Evolutionary conservation across 1,140 invertebrate genomes (phyloP), one percentile per base, ranked within the genome.

Genomic region (Oryzaephilus surinamensis): DNA sequence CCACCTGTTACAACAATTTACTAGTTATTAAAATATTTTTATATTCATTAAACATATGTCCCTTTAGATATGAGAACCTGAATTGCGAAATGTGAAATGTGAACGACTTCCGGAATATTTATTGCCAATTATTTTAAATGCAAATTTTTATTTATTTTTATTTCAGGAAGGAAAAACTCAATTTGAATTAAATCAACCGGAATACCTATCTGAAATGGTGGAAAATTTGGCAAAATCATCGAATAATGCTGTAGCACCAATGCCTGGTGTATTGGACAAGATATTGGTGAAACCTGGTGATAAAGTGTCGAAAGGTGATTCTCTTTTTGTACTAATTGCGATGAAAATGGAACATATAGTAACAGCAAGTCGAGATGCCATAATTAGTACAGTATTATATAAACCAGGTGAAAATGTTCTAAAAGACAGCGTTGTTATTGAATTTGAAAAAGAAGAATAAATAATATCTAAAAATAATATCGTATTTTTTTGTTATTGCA

Each of bases 321-420:
- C 87, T 1, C 62, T 97, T 0, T 74, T 94, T 23, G 81, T 94
- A 26, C 81, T 97, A 55, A 90, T 94, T 41, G 96, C 96, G 6
- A 99, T 99, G 96, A 99, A 99, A 73, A 99, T 99, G 96, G 96
- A 99, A 76, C 82, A 94, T 63, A 76, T 93, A 1, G 79, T 97
- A 3, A 80, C 82, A 53, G 85, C 92, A 4, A 76, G 79, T 6
- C 68, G 72, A 16, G 73, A 81, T 57, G 90, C 84, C 21, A 72
- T 70, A 3, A 73, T 97, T 7, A 74, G 83, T 31, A 74, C 77
- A 2, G 65, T 96, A 24, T 66, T 77, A 1, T 81, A 76, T 52
- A 74, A 78, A 38, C 63, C 73, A 42, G 92, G 92, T 4, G 84
- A 92, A 39, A 89, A 79, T 46, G 82, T 97, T 6, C 62, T 74